phyloP scores from a whole-genome alignment of 2,113 vertebrate species.

The Orientallactaga bullata region DNA sequence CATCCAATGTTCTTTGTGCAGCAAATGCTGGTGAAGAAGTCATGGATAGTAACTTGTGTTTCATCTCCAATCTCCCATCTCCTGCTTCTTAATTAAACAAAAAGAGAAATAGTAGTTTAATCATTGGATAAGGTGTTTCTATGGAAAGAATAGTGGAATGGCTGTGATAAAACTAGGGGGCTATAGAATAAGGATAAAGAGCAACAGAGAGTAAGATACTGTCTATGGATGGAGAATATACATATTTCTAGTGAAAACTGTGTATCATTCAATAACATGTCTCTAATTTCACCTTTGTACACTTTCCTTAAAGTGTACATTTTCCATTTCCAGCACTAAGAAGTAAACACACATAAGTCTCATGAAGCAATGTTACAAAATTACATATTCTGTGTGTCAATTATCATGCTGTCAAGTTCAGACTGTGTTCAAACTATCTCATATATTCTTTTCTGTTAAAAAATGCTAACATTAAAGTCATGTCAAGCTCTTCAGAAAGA shows the following conservation, averaged over 20 bases:
- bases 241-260: neutral
- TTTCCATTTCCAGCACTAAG: conserved; percentile 48
- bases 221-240: rapidly evolving
- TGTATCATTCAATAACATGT: neutral
- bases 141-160: neutral
- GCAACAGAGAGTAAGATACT: rapidly evolving
- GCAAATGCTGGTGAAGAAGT: neutral
- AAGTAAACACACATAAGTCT: conserved; percentile 60
- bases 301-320: neutral
- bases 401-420: conserved; percentile 66
- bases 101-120: neutral
- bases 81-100: neutral
- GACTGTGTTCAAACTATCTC: conserved; percentile 65
- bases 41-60: neutral
- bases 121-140: neutral
- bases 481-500: conserved; percentile 73
- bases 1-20: neutral
- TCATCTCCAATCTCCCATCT: neutral
- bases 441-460: conserved; percentile 66
- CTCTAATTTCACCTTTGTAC: neutral
- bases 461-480: conserved; percentile 72
- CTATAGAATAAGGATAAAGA: rapidly evolving
- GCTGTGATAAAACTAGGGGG: neutral
- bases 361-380: conserved; percentile 68
- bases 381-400: conserved; percentile 65